phyloP scores from a whole-genome alignment of 2,797 vertebrate species.

The Bryconaethiops microstoma region DNA sequence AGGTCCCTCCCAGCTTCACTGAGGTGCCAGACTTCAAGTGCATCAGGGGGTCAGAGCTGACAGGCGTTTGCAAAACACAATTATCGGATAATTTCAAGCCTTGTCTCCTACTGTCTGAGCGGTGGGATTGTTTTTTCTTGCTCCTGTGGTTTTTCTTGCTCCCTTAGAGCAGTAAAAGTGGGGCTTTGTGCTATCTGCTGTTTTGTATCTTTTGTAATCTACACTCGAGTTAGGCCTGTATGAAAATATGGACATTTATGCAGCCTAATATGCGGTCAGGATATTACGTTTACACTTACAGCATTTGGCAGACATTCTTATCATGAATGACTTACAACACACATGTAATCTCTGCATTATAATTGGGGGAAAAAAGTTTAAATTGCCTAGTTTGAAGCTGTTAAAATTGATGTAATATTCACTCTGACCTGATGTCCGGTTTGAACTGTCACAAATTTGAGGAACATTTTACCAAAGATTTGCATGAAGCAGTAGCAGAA shows the following conservation, averaged over 20 bases:
- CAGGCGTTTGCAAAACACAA: constrained; percentile 73
- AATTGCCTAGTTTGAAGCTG: no score
- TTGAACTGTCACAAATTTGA: no score
- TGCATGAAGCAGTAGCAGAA: no score
- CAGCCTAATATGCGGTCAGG: neutral
- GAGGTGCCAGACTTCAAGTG: constrained; percentile 53
- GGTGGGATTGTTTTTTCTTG: neutral
- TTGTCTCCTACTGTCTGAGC: constrained; percentile 8
- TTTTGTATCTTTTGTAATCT: constrained; percentile 39
- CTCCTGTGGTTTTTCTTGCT: constrained; percentile 13
- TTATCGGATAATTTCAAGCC: constrained; percentile 54
- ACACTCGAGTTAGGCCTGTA: neutral
- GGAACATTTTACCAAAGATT: no score
- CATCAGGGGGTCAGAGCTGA: constrained; percentile 65
- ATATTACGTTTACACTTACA: no score
- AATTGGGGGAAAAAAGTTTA: no score
- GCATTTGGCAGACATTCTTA: no score
- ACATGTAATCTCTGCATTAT: no score
- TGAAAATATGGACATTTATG: neutral
- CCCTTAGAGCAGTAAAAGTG: constrained; percentile 10
- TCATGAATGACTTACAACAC: no score
- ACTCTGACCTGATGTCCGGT: no score
- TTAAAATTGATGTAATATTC: no score
- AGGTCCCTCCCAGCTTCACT: constrained; percentile 60
- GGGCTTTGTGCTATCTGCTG: constrained; percentile 53